Conservation (phyloP, 2,888 invertebrate species). For the Mystacides longicornis region DNA sequence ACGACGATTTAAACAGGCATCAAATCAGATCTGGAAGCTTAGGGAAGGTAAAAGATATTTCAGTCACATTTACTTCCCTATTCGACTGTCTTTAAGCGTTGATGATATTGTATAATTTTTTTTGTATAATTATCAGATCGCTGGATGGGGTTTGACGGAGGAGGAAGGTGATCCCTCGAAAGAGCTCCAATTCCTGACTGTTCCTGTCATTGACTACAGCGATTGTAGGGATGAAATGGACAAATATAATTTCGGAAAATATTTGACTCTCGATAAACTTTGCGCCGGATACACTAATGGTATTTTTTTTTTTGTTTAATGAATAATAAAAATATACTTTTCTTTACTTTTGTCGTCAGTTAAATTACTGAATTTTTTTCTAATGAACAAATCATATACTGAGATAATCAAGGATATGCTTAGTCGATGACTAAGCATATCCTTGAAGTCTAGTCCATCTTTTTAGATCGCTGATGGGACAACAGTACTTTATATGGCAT, state of each 20-base stretch:
- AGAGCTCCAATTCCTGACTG: conserved; percentile 15
- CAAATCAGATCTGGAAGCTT: not conserved
- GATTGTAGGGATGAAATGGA: conserved; percentile 23
- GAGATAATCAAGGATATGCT: not conserved
- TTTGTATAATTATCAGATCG: conserved; percentile 9
- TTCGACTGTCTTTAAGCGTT: not conserved
- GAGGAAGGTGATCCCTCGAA: conserved; percentile 12
- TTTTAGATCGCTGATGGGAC: too few relatives aligned
- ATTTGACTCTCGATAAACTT: conserved; percentile 27
- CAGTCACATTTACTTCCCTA: not conserved
- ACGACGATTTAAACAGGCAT: not conserved
- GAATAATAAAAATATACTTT: too few relatives aligned
- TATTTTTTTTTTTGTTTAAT: conserved; percentile 5
- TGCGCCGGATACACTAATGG: conserved; percentile 27
- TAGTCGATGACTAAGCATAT: too few relatives aligned
- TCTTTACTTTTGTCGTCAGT: too few relatives aligned
- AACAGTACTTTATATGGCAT: too few relatives aligned
- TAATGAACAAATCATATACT: too few relatives aligned
- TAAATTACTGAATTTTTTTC: too few relatives aligned
- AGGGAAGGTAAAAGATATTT: not conserved
- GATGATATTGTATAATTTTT: not conserved
- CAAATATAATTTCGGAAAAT: conserved; percentile 20
- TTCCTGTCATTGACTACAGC: conserved; percentile 18
- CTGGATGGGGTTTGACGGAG: conserved; percentile 19
- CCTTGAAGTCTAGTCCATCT: too few relatives aligned